Percentiles rank a stretch among this genome's conserved stretches.
Evolutionary conservation across 2,888 invertebrate species (phyloP).

Genomic region (Nymphalis c-album): DNA sequence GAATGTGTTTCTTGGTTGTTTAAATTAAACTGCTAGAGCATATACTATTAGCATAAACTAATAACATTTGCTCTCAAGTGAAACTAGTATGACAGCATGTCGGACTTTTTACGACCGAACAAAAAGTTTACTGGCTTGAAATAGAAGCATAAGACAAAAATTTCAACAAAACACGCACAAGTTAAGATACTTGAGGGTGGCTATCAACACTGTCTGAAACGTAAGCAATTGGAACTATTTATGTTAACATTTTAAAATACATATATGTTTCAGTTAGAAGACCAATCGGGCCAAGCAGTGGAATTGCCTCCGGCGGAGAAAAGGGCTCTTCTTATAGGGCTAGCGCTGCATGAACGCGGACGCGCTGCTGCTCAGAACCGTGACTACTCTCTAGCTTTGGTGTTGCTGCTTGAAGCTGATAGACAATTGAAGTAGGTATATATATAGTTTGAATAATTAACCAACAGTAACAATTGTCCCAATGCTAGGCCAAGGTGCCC

Average conservation of each 20-base stretch:
- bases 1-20: no score
- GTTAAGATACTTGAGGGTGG: not conserved
- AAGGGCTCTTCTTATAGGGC: conserved; percentile 86
- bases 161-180: no score
- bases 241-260: not conserved
- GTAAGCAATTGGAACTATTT: not conserved
- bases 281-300: conserved; percentile 88
- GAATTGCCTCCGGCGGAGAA: conserved; percentile 86
- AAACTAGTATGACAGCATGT: no score
- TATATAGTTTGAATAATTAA: not conserved
- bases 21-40: no score
- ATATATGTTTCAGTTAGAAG: conserved; percentile 82
- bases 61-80: no score
- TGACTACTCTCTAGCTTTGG: conserved; percentile 86
- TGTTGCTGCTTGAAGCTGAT: conserved; percentile 90
- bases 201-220: not conserved
- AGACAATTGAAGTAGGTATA: conserved; percentile 81
- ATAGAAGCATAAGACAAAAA: no score
- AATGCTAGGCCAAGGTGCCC: no score
- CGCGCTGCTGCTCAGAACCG: conserved; percentile 83
- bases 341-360: conserved; percentile 91
- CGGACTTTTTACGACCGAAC: no score
- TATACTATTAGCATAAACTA: no score
- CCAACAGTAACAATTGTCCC: no score
- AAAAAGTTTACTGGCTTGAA: no score